Evolutionary conservation across 2,888 invertebrate species (phyloP).

Genomic region (Atethmia centrago): DNA sequence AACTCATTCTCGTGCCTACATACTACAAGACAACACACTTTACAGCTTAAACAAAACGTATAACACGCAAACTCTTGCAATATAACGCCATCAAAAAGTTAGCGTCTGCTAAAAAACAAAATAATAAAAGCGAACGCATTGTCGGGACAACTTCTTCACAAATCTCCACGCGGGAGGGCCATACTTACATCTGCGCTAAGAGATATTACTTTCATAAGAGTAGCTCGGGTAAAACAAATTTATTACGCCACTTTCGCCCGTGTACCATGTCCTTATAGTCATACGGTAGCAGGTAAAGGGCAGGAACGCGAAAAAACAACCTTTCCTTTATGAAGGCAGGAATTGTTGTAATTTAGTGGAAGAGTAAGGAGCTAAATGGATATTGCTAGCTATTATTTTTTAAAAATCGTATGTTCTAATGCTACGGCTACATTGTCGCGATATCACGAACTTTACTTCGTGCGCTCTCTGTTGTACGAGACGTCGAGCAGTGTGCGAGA

Average conservation of each 20-base stretch:
- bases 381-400: slow-evolving; percentile 32
- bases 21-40: slow-evolving; percentile 8
- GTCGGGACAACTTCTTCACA: slow-evolving; percentile 58
- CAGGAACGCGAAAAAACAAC: slow-evolving; percentile 34
- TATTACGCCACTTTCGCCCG: slow-evolving; percentile 57
- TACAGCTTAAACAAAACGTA: slow-evolving; percentile 24
- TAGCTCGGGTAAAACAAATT: slow-evolving; percentile 66
- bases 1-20: not conserved
- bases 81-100: slow-evolving; percentile 37
- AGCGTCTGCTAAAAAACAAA: slow-evolving; percentile 40
- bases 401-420: not conserved
- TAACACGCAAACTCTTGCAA: slow-evolving; percentile 12
- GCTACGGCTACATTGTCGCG: too few relatives aligned
- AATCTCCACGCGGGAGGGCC: slow-evolving; percentile 56
- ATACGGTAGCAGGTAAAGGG: slow-evolving; percentile 26
- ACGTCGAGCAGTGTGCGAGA: too few relatives aligned
- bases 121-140: slow-evolving; percentile 52
- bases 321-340: slow-evolving; percentile 52
- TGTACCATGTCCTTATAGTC: slow-evolving; percentile 23
- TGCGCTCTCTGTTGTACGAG: too few relatives aligned
- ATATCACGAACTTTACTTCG: too few relatives aligned
- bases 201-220: slow-evolving; percentile 77
- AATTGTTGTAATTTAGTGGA: slow-evolving; percentile 47
- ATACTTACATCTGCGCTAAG: slow-evolving; percentile 67
- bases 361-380: slow-evolving; percentile 10